Evolutionary conservation across 2,113 vertebrate species (phyloP).

Genomic region (Peromyscus polionotus): DNA sequence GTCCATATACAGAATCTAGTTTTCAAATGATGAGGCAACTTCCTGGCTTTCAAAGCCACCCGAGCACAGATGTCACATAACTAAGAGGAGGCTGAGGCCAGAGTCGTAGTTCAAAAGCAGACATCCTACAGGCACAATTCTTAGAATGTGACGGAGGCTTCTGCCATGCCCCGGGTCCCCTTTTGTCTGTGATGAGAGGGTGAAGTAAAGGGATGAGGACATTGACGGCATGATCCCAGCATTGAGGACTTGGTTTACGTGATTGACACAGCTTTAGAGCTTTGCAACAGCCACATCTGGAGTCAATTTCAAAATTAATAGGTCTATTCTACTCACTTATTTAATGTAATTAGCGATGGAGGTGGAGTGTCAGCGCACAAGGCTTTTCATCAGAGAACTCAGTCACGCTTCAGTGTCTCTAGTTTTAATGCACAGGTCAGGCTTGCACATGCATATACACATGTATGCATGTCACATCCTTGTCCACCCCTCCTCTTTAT

Average conservation of each 20-base stretch:
- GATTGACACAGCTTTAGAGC: background rate
- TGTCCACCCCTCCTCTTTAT: background rate
- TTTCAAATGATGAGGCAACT: slow-evolving; percentile 66
- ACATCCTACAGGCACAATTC: slow-evolving; percentile 17
- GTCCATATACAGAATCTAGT: slow-evolving; percentile 59
- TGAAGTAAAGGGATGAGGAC: slow-evolving; percentile 19
- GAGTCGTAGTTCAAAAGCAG: slow-evolving; percentile 59
- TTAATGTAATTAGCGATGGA: background rate
- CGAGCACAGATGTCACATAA: slow-evolving; percentile 69
- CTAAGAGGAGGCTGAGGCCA: slow-evolving; percentile 46
- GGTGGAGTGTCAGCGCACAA: background rate
- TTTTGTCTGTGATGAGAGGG: slow-evolving; percentile 4
- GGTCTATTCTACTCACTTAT: slow-evolving; percentile 38
- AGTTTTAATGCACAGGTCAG: background rate
- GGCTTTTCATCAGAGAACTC: background rate
- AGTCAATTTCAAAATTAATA: slow-evolving; percentile 58
- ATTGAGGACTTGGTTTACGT: background rate
- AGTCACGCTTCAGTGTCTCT: background rate
- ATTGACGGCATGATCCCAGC: background rate
- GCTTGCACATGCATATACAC: rapidly evolving
- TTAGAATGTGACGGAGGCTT: background rate
- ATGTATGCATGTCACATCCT: background rate
- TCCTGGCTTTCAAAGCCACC: slow-evolving; percentile 69
- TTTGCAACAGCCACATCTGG: slow-evolving; percentile 40
- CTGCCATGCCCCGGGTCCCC: background rate